Percentiles rank a stretch among this genome's conserved stretches.
phyloP scores from a whole-genome alignment of 2,113 vertebrate genomes.

The Hiodon tergisus region DNA sequence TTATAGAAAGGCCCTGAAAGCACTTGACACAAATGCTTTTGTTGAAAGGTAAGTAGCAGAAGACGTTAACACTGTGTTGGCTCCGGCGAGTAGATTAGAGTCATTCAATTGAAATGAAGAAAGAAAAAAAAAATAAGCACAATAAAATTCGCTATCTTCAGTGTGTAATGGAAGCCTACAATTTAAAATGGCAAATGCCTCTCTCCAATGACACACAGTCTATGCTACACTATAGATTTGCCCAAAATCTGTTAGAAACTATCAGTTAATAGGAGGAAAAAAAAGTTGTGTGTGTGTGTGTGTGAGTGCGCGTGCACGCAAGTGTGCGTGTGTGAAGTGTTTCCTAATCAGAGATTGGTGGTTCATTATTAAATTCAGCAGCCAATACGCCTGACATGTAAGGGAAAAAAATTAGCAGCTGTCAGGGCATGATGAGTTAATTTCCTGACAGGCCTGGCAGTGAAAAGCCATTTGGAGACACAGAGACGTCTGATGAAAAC shows the following conservation, averaged over 20 bases:
- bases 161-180: constrained; percentile 51
- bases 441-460: constrained; percentile 94
- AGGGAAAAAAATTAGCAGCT: constrained; percentile 97
- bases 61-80: constrained; percentile 28
- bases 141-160: constrained; percentile 53
- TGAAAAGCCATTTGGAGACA: constrained; percentile 78
- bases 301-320: neutral
- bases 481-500: constrained; percentile 79
- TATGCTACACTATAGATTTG: neutral
- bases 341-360: constrained; percentile 88
- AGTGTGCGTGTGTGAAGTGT: constrained; percentile 59
- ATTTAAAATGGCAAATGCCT: constrained; percentile 52
- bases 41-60: constrained; percentile 10
- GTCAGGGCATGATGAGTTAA: constrained; percentile 92
- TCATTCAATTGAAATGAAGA: constrained; percentile 47
- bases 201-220: constrained; percentile 38
- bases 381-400: constrained; percentile 88
- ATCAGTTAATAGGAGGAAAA: neutral
- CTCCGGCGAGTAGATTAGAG: constrained; percentile 46
- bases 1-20: constrained; percentile 24
- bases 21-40: constrained; percentile 31
- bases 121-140: constrained; percentile 46
- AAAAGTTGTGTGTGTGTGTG: neutral
- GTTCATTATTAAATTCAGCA: constrained; percentile 92
- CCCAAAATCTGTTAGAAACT: neutral